Evolutionary conservation across 2,888 invertebrate species (phyloP).

Genomic region (Agrochola lychnidis): DNA sequence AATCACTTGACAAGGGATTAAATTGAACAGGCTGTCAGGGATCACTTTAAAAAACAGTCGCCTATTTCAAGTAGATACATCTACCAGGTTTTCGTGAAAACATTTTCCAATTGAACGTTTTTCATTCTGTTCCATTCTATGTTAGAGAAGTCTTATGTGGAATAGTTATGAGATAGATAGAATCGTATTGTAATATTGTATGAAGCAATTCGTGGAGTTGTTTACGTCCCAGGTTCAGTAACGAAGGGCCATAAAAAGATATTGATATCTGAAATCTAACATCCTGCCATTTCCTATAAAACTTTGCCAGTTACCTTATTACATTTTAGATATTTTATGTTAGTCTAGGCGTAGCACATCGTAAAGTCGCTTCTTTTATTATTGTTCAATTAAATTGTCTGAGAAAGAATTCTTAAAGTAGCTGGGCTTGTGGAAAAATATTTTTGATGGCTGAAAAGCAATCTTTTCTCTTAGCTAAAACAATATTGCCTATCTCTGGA

Average conservation of each 20-base stretch:
- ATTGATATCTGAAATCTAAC: constrained; percentile 64
- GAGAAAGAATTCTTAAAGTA: constrained; percentile 9
- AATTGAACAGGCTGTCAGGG: background rate
- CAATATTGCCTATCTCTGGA: constrained; percentile 17
- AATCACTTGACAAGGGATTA: constrained; percentile 22
- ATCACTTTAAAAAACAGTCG: constrained; percentile 22
- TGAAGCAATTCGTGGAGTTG: constrained; percentile 43
- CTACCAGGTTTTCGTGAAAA: background rate
- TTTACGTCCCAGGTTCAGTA: constrained; percentile 53
- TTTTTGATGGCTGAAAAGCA: constrained; percentile 4
- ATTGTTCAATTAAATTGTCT: constrained; percentile 48
- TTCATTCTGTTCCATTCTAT: background rate
- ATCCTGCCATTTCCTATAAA: constrained; percentile 55
- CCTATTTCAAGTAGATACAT: constrained; percentile 4
- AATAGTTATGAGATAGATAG: background rate
- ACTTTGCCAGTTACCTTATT: constrained; percentile 62
- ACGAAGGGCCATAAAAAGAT: constrained; percentile 61
- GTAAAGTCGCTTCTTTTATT: constrained; percentile 53
- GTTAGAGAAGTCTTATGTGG: constrained; percentile 1
- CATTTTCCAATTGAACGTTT: background rate
- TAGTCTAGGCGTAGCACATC: constrained; percentile 53
- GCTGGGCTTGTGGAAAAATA: background rate
- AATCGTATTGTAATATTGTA: constrained; percentile 30
- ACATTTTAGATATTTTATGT: constrained; percentile 62
- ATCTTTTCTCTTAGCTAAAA: constrained; percentile 13